Conservation (phyloP, 2,113 vertebrate species). For the zebrafish (Danio rerio) region GRCz12tu NC_133180.1:34604501-34605000, state of each 20-base stretch:
- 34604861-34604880: constrained; percentile 3
- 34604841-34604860: constrained; percentile 9
- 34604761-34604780: constrained; percentile 37
- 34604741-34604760: constrained; percentile 44
- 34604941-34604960: constrained; percentile 68
- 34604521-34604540: background rate
- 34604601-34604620: background rate
- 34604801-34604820: constrained; percentile 64
- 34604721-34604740: constrained; percentile 3
- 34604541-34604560: constrained; percentile 14
- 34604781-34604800: constrained; percentile 58
- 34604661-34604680: constrained; percentile 37
- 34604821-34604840: constrained; percentile 42
- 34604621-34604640: background rate
- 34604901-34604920: constrained; percentile 64
- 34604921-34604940: constrained; percentile 60
- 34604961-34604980: constrained; percentile 66
- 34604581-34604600: constrained; percentile 2
- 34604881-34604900: constrained; percentile 43
- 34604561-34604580: background rate
- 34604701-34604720: constrained; percentile 21
- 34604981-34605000: constrained; percentile 68
- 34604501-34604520: constrained; percentile 26
- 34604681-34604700: background rate
- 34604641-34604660: constrained; percentile 24